Conservation (phyloP, 2,888 invertebrate species). For the Nezara viridula region DNA sequence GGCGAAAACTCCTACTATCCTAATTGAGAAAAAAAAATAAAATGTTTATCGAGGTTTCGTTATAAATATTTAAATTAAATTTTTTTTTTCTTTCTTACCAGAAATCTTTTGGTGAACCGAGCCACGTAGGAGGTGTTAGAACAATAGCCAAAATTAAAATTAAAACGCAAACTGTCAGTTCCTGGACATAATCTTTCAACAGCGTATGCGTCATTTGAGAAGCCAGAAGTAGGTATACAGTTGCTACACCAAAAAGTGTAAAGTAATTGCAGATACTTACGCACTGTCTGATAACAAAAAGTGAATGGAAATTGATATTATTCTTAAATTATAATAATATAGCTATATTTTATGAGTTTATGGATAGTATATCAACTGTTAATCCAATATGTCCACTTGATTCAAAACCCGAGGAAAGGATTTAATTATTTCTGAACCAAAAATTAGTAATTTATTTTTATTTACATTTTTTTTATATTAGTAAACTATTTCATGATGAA, state of each 20-base stretch:
- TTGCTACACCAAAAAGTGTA: conserved; percentile 77
- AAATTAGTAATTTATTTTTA: too few species aligned
- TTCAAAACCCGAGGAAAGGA: too few species aligned
- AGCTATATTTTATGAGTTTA: too few species aligned
- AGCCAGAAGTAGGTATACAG: conserved; percentile 77
- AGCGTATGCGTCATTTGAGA: conserved; percentile 77
- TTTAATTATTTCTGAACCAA: too few species aligned
- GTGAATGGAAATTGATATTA: too few species aligned
- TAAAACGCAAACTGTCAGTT: conserved; percentile 76
- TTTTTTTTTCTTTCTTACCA: conserved; percentile 71
- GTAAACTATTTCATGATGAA: too few species aligned
- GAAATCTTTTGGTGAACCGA: conserved; percentile 81
- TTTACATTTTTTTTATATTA: too few species aligned
- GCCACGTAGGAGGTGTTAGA: conserved; percentile 76
- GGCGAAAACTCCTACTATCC: conserved; percentile 77
- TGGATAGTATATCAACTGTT: too few species aligned
- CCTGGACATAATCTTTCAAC: conserved; percentile 71
- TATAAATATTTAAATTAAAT: not conserved
- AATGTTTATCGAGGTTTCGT: not conserved
- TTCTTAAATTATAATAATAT: too few species aligned
- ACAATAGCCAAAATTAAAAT: conserved; percentile 75
- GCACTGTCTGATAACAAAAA: conserved; percentile 68
- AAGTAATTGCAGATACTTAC: conserved; percentile 76
- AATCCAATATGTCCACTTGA: too few species aligned
- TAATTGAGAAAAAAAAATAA: conserved; percentile 67